Evolutionary conservation across 2,888 invertebrate species (phyloP), one percentile per base, ranked within the genome.

Genomic region (Tiphia femorata): DNA sequence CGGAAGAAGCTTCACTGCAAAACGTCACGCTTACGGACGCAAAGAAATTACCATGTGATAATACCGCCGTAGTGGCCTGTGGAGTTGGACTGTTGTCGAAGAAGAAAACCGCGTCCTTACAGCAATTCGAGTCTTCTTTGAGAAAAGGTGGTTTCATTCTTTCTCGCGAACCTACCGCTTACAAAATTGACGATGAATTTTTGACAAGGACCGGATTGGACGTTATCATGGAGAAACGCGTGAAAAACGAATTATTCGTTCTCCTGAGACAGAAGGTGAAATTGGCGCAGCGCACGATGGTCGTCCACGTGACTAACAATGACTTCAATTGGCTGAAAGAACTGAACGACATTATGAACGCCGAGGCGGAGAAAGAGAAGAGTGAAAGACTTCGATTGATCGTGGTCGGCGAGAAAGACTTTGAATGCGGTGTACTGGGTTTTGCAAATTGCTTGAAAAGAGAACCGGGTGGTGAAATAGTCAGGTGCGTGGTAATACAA

Each of bases 401-500:
- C 1, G 78, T 96, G 0, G 88, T 92, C 16, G 85, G 89, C 1
- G 88, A 91, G 79, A 88, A 89, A 64, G 89, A 91, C 50, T 85
- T 86, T 2, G 84, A 89, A 5, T 54, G 37, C 17, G 98, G 98
- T 10, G 85, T 97, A 0, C 80, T 96, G 17, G 98, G 98, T n/a
- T 84, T 97, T 49, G 89, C 94, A 0, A 96, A 96, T 72, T 97
- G 97, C 81, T 80, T 98, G 21, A 87, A 92, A 54, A 91, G 87
- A 70, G 96, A 97, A 77, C 90, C 91, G 0, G 92, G 92, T 64
- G 80, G 82, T 2, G 80, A 88, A 65, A 79, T 88, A 1, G 84
- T 89, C 0, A 86, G 86, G 47, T 89, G 89, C 50, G 80, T 93
- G 5, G 86, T 91, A 30, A 88, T 93, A 49, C 78, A 83, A 62